Conservation (phyloP, 2,113 vertebrate genomes). For the Menura novaehollandiae region DNA sequence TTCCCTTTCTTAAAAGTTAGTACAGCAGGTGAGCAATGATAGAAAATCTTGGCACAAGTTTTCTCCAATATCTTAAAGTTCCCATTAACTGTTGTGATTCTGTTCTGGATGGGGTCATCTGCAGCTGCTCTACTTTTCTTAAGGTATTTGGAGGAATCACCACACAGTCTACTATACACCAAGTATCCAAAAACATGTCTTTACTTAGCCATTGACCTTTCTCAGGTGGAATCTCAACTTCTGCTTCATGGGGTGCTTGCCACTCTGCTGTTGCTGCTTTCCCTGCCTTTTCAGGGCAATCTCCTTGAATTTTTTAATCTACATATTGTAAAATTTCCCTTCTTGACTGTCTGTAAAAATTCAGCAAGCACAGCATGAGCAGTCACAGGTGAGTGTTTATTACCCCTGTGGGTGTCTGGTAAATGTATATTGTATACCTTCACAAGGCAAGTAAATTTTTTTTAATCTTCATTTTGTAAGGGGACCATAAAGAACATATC, state of each 20-base stretch:
- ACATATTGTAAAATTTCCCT: not conserved
- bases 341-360: not conserved
- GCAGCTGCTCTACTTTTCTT: not conserved
- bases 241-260: not conserved
- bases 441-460: not conserved
- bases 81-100: not conserved
- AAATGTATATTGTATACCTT: not conserved
- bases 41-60: not conserved
- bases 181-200: not conserved
- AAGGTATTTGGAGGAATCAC: not conserved
- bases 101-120: not conserved
- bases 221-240: not conserved
- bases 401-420: not conserved
- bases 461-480: not conserved
- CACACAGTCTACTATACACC: not conserved
- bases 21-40: not conserved
- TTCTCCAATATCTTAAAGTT: not conserved
- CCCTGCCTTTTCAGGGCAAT: not conserved
- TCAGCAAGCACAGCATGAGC: not conserved
- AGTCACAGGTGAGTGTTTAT: not conserved
- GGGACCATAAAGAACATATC: not conserved
- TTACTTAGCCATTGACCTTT: not conserved
- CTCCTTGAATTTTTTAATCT: not conserved
- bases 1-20: accelerated
- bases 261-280: not conserved